Conservation (phyloP, 1,140 invertebrate genomes). For the Drosophila kanapiae region DNA sequence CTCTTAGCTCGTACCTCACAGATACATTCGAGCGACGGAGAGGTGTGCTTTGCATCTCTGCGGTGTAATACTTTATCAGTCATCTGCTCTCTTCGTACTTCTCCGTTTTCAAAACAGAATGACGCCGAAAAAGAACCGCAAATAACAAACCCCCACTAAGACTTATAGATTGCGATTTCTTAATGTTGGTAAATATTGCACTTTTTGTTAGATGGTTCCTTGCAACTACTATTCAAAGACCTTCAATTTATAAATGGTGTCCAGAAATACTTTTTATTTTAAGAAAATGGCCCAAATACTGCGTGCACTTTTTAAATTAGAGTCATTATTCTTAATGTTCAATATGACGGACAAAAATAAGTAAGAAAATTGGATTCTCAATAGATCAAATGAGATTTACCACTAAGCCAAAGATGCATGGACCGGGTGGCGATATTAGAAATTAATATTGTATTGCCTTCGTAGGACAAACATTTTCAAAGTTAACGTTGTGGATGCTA, state of each 20-base stretch:
- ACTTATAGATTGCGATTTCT: background rate
- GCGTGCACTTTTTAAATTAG: too few relatives aligned
- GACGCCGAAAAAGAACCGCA: constrained; percentile 6
- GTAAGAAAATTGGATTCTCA: too few relatives aligned
- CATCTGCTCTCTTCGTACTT: constrained; percentile 13
- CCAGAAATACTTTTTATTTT: background rate
- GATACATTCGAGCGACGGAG: constrained; percentile 14
- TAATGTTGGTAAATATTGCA: background rate
- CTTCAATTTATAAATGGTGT: background rate
- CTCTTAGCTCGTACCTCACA: constrained; percentile 21
- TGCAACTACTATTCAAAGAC: background rate
- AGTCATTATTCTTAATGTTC: too few relatives aligned
- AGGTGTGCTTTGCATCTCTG: constrained; percentile 15
- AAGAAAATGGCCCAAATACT: background rate
- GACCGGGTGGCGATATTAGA: too few relatives aligned
- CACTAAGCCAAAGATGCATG: too few relatives aligned
- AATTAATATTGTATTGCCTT: too few relatives aligned
- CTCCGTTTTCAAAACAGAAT: constrained; percentile 21
- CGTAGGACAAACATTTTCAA: too few relatives aligned
- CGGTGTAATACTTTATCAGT: constrained; percentile 24
- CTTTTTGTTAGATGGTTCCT: background rate
- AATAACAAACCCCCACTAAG: constrained; percentile 12
- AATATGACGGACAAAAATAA: too few relatives aligned
- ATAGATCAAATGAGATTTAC: background rate
- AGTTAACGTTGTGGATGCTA: too few relatives aligned